Evolutionary conservation across 2,113 vertebrate genomes (phyloP).

Genomic region (Plecturocebus donacophilus): DNA sequence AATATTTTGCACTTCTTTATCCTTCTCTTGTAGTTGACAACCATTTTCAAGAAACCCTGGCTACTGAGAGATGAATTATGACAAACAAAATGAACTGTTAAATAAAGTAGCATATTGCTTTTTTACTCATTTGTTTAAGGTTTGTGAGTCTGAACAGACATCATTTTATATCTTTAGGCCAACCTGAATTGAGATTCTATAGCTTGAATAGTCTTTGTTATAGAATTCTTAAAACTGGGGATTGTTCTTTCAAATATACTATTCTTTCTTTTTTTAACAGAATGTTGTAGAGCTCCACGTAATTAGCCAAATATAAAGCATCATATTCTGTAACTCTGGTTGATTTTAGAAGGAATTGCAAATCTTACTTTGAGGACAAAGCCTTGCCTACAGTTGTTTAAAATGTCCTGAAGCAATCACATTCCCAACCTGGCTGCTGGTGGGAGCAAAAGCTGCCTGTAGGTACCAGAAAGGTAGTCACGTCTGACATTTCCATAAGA

Average conservation of each 20-base stretch:
- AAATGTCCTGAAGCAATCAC: background rate
- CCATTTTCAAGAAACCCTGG: background rate
- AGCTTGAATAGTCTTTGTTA: background rate
- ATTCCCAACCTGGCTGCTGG: background rate
- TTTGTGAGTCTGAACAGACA: background rate
- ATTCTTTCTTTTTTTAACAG: background rate
- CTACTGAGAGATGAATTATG: background rate
- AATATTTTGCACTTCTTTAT: background rate
- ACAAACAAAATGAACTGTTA: background rate
- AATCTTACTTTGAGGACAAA: background rate
- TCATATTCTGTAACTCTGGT: background rate
- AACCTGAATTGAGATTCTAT: background rate
- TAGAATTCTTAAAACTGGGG: background rate
- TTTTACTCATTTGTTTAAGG: background rate
- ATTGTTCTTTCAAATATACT: background rate
- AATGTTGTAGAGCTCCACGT: background rate
- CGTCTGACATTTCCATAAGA: background rate
- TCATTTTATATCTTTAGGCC: background rate
- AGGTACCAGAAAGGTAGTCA: slow-evolving; percentile 1
- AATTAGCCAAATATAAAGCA: background rate
- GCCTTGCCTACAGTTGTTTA: background rate
- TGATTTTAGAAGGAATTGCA: slow-evolving; percentile 32
- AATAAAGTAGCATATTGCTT: background rate
- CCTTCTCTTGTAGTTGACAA: background rate
- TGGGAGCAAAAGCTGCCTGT: background rate